Base-by-base conservation (phyloP, 1,140 invertebrate genomes). In the Pogonognathellus flavescens region DNA sequence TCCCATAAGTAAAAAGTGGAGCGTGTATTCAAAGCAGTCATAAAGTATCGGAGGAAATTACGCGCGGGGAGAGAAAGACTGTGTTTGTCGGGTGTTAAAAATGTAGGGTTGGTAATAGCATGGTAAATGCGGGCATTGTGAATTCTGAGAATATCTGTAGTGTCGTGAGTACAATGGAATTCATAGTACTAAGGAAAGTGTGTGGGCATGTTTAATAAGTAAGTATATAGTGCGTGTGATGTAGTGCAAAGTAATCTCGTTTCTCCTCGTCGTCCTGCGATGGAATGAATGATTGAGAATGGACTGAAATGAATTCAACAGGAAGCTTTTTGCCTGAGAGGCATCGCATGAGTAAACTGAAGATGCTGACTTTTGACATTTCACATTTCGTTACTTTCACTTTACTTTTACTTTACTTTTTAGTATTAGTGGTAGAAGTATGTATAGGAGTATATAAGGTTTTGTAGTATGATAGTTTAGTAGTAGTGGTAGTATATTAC, bases 321-420 rank as follows among this genome's bases (percentile, higher is more conserved):
- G 70, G 70, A 76, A 76, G 70, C 70, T 76, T 76, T 76, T 76
- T 76, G 70, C 70, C 25, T 49, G 70, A 76, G 70, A 76, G 70
- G 41, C 25, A 76, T 49, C 70, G 70, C 70, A 76, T 76, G 70
- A 76, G 70, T 76, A 76, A 76, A 4, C 31, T 76, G 25, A 76
- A 76, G 70, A 76, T 76, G 70, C 70, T 76, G 70, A 76, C 70
- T 76, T 76, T 76, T 76, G 70, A 76, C 70, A 76, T 76, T 76
- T 76, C 70, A 50, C 41, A 76, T 76, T 76, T 49, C 25, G 70
- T 76, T 76, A 76, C 70, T 76, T 76, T 76, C 70, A 76, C 70
- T 76, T 76, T 49, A 76, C 70, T 76, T 72, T 76, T 50, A 76
- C 25, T 76, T 49, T 41, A 50, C 31, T 41, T 76, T n/a, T 18